phyloP scores from a whole-genome alignment of 1,140 invertebrate genomes.

The Ericerus pela region DNA sequence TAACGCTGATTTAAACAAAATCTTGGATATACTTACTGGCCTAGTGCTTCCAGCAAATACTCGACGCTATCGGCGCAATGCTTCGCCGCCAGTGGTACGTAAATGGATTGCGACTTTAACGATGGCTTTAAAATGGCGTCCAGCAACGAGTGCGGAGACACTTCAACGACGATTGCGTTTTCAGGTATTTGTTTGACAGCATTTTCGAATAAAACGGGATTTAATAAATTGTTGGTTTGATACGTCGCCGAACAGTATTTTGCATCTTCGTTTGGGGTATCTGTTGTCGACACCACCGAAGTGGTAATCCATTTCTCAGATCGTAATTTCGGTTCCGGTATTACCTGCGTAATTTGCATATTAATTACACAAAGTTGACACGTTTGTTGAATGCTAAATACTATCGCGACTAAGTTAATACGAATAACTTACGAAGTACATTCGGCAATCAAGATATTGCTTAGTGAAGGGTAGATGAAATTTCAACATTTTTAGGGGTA shows the following conservation, averaged over 20 bases:
- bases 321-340: slow-evolving; percentile 47
- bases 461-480: too few species aligned
- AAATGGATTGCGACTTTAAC: slow-evolving; percentile 18
- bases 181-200: slow-evolving; percentile 54
- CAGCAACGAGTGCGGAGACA: slow-evolving; percentile 43
- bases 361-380: too few species aligned
- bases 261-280: slow-evolving; percentile 31
- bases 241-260: slow-evolving; percentile 43
- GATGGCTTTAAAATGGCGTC: slow-evolving; percentile 67
- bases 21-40: slow-evolving; percentile 33
- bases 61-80: not conserved
- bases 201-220: slow-evolving; percentile 69
- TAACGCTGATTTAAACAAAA: too few species aligned
- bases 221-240: slow-evolving; percentile 53
- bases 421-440: too few species aligned
- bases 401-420: too few species aligned
- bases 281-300: slow-evolving; percentile 45
- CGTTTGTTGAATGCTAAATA: too few species aligned
- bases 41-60: slow-evolving; percentile 21
- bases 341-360: slow-evolving; percentile 35
- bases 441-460: too few species aligned
- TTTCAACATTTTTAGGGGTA: too few species aligned
- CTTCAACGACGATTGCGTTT: slow-evolving; percentile 57
- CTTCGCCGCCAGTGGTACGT: slow-evolving; percentile 14
- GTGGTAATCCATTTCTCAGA: slow-evolving; percentile 72